Base-by-base conservation (phyloP, 2,888 invertebrate genomes). In the Furcula furcula region DNA sequence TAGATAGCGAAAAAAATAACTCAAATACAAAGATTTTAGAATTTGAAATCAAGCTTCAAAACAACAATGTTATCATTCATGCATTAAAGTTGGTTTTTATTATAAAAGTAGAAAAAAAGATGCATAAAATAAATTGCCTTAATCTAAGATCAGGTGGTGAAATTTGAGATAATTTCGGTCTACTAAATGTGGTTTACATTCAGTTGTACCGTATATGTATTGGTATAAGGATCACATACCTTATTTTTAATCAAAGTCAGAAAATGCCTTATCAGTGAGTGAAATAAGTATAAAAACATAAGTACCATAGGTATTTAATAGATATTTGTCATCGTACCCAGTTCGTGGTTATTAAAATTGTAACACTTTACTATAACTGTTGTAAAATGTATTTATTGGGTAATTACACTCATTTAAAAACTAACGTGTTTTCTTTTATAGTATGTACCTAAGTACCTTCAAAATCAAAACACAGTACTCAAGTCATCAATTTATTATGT, bases 371-470 rank as follows among this genome's bases (percentile, higher is more conserved):
- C 71, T 76, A 79, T 81, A 81, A 77, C 75, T 85, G 82, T 84
- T 86, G 82, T 82, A 79, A 78, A 83, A 83, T 87, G 83, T 89
- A 88, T 89, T 89, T 89, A 88, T 88, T 88, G 56, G 56, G 83
- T 83, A 76, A 65, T 76, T 81, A 82, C 76, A 81, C 74, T 69
- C 69, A 75, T 75, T 70, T 70, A 77, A 75, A 72, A 37, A 39
- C 7, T 56, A 51, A 40, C 36, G 45, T 53, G 43, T 60, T 55
- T 58, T 62, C 59, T 63, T 50, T 49, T 34, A 36, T 43, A 32
- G 10, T 32, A 46, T 20, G 9, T 4, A 33, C 19, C 36, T 36
- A 31, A 41, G 14, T 12, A 33, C 22, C 36, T 47, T 37, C 30
- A n/a, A n/a, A n/a, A n/a, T n/a, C n/a, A n/a, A n/a, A n/a, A n/a